Base-by-base conservation (phyloP, 2,797 vertebrate species). In the Chaetodon trifasciatus region DNA sequence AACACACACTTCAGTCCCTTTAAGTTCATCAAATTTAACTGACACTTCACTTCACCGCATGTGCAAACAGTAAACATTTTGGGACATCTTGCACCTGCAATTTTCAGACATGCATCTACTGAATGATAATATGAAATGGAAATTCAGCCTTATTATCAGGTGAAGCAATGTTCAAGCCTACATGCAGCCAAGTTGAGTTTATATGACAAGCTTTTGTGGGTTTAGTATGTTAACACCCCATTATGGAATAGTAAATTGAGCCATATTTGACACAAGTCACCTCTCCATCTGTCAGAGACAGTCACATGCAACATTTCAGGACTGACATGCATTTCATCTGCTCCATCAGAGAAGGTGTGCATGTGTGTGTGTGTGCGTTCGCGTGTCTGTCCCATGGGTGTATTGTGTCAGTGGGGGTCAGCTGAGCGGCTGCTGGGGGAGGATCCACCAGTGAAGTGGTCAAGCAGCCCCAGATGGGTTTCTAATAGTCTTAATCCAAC, bases 401-500 rank as follows among this genome's bases (percentile, higher is more conserved):
- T 32, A 62, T 70, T 78, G 86, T 88, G 90, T 85, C 78, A 76
- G 83, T 67, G 76, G 66, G 84, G 85, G 90, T 93, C 87, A 92
- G 80, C 69, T 79, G 80, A 91, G 84, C 91, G 91, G 89, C 92
- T 92, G 91, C 82, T 90, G 83, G 88, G 90, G 93, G 92, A 91
- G 90, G 92, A 88, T 89, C 85, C 28, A 55, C 74, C 86, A 88
- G 83, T 91, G 90, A 92, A 93, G 90, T 94, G 93, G 92, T 94
- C 93, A 94, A 93, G 88, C 91, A 85, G 89, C 88, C 93, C 91
- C 93, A 94, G 92, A 94, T 94, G 93, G 93, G 90, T 93, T 92
- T 92, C 91, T 94, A 94, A 94, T 94, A 92, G 92, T 90, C 91
- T 83, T 94, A 93, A 94, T 94, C 93, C 92, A 94, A 91, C 93